phyloP scores from a whole-genome alignment of 2,113 vertebrate species.

The Tenebrosternarchus preto region DNA sequence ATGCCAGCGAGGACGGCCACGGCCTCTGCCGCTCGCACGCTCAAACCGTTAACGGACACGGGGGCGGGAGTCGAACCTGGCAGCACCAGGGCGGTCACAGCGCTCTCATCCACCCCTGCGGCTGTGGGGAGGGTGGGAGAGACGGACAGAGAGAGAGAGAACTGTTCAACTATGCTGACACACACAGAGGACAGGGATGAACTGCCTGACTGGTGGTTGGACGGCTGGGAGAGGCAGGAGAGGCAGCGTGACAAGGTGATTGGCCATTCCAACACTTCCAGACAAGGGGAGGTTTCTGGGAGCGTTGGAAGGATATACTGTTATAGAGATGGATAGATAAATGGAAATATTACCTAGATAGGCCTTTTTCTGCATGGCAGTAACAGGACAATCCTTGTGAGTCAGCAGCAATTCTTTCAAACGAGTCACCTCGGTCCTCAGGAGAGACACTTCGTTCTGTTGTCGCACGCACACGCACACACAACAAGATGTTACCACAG shows the following conservation, averaged over 20 bases:
- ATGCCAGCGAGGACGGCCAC: constrained; percentile 91
- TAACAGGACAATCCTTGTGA: constrained; percentile 97
- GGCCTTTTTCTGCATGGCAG: constrained; percentile 92
- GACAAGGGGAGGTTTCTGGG: neutral
- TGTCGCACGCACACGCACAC: constrained; percentile 38
- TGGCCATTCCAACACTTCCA: neutral
- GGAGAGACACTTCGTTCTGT: constrained; percentile 83
- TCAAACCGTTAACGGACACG: constrained; percentile 81
- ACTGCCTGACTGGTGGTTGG: constrained; percentile 34
- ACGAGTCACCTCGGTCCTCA: constrained; percentile 92
- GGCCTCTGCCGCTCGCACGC: constrained; percentile 87
- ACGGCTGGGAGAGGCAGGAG: neutral
- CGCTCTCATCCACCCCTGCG: constrained; percentile 86
- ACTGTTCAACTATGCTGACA: constrained; percentile 62
- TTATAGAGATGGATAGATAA: neutral
- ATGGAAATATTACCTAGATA: constrained; percentile 68
- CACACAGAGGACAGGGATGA: constrained; percentile 62
- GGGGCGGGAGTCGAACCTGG: constrained; percentile 70
- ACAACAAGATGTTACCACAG: constrained; percentile 4
- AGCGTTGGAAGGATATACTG: neutral
- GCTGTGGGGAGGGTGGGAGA: constrained; percentile 63
- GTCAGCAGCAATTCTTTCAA: constrained; percentile 94
- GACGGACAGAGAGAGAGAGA: constrained; percentile 64
- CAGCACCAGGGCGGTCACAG: constrained; percentile 69
- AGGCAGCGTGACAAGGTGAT: neutral